phyloP scores from a whole-genome alignment of 1,140 invertebrate species.

The Rhyzopertha dominica region DNA sequence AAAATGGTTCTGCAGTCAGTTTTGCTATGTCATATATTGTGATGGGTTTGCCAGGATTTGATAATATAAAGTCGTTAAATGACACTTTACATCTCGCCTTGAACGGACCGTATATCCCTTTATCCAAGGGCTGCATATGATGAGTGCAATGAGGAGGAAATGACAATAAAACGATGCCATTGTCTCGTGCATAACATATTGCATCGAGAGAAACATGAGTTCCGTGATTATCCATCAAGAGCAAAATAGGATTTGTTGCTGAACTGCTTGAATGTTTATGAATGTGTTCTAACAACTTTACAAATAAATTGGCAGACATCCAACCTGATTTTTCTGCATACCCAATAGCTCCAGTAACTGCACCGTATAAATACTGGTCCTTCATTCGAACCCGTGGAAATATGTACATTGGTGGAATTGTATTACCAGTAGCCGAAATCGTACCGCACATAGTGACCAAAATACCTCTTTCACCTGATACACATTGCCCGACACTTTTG shows the following conservation, averaged over 20 bases:
- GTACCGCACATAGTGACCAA: conserved; percentile 38
- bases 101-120: conserved; percentile 36
- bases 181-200: conserved; percentile 30
- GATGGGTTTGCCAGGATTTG: conserved; percentile 34
- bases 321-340: conserved; percentile 15
- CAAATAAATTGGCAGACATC: too few relatives aligned
- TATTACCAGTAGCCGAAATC: conserved; percentile 36
- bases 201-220: too few relatives aligned
- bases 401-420: conserved; percentile 38
- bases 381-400: conserved; percentile 38
- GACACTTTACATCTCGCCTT: conserved; percentile 44
- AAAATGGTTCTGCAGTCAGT: conserved; percentile 17
- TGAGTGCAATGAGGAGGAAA: conserved; percentile 43
- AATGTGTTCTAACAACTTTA: too few relatives aligned
- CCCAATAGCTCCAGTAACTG: conserved; percentile 25
- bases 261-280: too few relatives aligned
- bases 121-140: conserved; percentile 45
- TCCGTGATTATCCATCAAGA: too few relatives aligned
- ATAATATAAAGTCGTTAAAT: conserved; percentile 31
- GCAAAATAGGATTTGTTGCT: too few relatives aligned
- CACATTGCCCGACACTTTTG: conserved; percentile 43
- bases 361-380: conserved; percentile 34
- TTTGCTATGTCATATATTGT: conserved; percentile 38
- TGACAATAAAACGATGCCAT: conserved; percentile 37
- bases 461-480: conserved; percentile 42